Percentiles rank a stretch among this genome's conserved stretches.
Evolutionary conservation across 2,113 vertebrate species (phyloP).

Genomic region (Dromiciops gliroides): DNA sequence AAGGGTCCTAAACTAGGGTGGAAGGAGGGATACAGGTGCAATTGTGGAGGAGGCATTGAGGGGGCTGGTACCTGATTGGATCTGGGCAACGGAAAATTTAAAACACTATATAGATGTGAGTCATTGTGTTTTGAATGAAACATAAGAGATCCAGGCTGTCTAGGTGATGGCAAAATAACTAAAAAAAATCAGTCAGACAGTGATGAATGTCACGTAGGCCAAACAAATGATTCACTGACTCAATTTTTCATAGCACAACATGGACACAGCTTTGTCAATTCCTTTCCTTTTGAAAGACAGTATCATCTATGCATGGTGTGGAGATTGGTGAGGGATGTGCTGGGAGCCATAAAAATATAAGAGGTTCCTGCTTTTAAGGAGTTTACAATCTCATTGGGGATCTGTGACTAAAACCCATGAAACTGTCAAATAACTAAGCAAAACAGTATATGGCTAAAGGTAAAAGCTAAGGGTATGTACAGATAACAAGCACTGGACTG

Average conservation of each 20-base stretch:
- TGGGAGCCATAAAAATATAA: not conserved
- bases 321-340: not conserved
- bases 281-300: constrained; percentile 3
- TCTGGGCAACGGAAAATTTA: not conserved
- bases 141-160: not conserved
- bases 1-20: not conserved
- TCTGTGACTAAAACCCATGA: not conserved
- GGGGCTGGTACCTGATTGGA: not conserved
- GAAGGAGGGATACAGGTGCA: not conserved
- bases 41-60: not conserved
- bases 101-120: not conserved
- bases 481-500: not conserved
- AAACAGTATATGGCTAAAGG: not conserved
- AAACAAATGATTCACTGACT: not conserved
- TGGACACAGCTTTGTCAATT: not conserved
- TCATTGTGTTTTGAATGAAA: not conserved
- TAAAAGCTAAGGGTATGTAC: not conserved
- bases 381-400: not conserved
- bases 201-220: not conserved
- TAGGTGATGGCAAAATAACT: not conserved
- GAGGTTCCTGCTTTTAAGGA: constrained; percentile 2
- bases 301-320: not conserved
- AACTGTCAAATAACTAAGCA: not conserved
- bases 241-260: not conserved
- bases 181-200: not conserved